Evolutionary conservation across 2,888 invertebrate genomes (phyloP).

Genomic region (Harpalus rubripes): DNA sequence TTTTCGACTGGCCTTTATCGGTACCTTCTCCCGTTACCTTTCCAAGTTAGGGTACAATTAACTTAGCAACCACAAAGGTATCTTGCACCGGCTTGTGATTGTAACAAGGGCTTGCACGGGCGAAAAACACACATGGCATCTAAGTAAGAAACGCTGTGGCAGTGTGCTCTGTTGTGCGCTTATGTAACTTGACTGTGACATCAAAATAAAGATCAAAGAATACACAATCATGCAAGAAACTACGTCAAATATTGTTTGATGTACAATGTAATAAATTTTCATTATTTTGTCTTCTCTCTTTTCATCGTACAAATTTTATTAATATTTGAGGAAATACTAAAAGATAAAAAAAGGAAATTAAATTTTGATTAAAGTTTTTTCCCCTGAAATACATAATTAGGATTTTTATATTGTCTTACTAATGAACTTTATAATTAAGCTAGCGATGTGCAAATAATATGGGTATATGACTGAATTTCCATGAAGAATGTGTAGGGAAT

Average conservation of each 20-base stretch:
- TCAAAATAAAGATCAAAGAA: neutral
- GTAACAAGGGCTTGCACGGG: too few relatives aligned
- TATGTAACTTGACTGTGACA: too few relatives aligned
- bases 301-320: neutral
- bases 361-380: slow-evolving; percentile 26
- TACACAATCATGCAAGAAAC: neutral
- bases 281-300: neutral
- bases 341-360: neutral
- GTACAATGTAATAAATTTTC: neutral
- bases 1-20: too few relatives aligned
- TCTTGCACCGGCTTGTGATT: too few relatives aligned
- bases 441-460: slow-evolving; percentile 30
- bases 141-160: too few relatives aligned
- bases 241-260: neutral
- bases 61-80: too few relatives aligned
- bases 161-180: too few relatives aligned
- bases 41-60: too few relatives aligned
- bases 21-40: too few relatives aligned
- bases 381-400: neutral
- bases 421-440: slow-evolving; percentile 19
- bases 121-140: too few relatives aligned
- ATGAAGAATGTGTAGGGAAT: too few relatives aligned
- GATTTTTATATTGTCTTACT: neutral
- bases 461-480: neutral
- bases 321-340: neutral